These are phyloP conservation scores for Prostheceraeus crozeri DNA, from an alignment of 2,888 invertebrate genomes.

Conservation along the genomic window DNA sequence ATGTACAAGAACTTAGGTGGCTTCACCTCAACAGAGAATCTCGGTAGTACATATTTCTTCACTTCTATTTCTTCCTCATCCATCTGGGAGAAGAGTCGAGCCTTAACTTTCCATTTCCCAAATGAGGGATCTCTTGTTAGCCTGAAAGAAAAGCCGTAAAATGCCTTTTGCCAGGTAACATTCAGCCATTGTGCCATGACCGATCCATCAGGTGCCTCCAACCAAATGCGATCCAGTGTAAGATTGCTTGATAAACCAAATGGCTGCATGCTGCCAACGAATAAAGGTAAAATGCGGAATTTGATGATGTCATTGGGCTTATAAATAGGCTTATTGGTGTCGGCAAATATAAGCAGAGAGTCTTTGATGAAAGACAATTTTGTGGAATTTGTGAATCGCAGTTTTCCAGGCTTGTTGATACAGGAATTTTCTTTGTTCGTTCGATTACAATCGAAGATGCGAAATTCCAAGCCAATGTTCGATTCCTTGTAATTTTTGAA, in stretches of 20 bases:
- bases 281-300: conserved; percentile 1
- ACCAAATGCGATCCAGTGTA: conserved; percentile 39
- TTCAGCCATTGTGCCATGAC: not conserved
- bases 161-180: conserved; percentile 6
- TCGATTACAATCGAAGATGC: no score
- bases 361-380: no score
- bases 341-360: conserved; percentile 18
- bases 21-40: not conserved
- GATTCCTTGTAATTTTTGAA: no score
- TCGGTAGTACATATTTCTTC: not conserved
- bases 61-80: not conserved
- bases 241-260: not conserved
- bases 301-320: conserved; percentile 1
- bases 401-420: no score
- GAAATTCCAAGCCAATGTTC: no score
- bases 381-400: no score
- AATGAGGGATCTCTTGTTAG: conserved; percentile 14
- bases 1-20: not conserved
- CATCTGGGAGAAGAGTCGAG: not conserved
- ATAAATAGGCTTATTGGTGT: conserved; percentile 16
- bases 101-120: not conserved
- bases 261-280: not conserved
- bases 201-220: not conserved
- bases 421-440: no score
- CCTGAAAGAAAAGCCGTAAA: conserved; percentile 1